Percentiles rank a stretch among this genome's conserved stretches.
phyloP scores from a whole-genome alignment of 2,113 vertebrate genomes.

The Atherinomorus stipes region DNA sequence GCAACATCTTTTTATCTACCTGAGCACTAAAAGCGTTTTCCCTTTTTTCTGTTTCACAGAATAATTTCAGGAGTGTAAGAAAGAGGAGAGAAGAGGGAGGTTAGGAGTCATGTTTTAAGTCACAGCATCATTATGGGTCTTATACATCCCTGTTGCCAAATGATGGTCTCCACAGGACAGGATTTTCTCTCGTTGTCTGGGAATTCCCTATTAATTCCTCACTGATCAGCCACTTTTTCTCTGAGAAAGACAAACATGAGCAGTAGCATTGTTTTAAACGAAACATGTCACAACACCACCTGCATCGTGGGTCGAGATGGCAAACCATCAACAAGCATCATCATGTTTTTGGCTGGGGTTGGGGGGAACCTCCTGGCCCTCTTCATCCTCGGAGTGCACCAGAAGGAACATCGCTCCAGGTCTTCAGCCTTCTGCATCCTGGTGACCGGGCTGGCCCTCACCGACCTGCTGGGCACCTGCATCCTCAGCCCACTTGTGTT shows the following conservation, averaged over 20 bases:
- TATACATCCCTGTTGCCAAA: neutral
- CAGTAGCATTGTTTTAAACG: slow-evolving; percentile 57
- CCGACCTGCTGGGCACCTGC: slow-evolving; percentile 90
- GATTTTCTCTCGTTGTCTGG: slow-evolving; percentile 4
- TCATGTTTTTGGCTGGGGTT: slow-evolving; percentile 89
- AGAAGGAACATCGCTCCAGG: slow-evolving; percentile 80
- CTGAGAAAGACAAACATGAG: slow-evolving; percentile 41
- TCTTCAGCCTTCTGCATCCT: slow-evolving; percentile 89
- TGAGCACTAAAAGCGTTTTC: neutral
- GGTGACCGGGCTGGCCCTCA: slow-evolving; percentile 89
- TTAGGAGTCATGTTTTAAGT: neutral
- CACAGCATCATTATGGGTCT: slow-evolving; percentile 19
- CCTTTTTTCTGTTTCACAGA: slow-evolving; percentile 20
- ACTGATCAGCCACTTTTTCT: slow-evolving; percentile 18
- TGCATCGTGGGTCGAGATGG: slow-evolving; percentile 69
- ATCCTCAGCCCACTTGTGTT: slow-evolving; percentile 90
- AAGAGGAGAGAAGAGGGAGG: neutral
- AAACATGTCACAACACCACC: slow-evolving; percentile 76
- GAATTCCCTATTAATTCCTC: neutral
- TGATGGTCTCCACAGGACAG: slow-evolving; percentile 28
- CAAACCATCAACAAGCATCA: slow-evolving; percentile 80
- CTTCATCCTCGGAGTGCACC: slow-evolving; percentile 86
- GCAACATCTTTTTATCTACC: neutral
- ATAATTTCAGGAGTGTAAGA: neutral
- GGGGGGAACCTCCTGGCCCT: slow-evolving; percentile 89